Percentiles rank a stretch among this genome's conserved stretches.
Evolutionary conservation across 2,888 invertebrate genomes (phyloP).

Genomic region (Drosophila neutralis): DNA sequence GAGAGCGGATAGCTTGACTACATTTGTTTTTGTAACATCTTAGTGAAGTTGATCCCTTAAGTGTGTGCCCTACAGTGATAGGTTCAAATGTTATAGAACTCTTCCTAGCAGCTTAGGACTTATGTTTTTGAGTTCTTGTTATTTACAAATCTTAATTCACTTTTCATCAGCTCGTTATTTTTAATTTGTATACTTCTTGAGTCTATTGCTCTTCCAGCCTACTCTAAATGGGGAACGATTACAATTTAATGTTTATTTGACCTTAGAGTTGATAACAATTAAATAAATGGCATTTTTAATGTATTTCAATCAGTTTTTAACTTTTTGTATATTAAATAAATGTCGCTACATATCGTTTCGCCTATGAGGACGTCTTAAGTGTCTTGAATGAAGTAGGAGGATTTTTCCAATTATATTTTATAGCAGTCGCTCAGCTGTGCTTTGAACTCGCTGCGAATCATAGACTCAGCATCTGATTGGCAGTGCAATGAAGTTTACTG

Average conservation of each 20-base stretch:
- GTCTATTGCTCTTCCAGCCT: neutral
- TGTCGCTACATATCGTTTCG: neutral
- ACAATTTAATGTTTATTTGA: neutral
- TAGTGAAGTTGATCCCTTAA: neutral
- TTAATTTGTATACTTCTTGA: neutral
- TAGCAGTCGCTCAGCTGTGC: neutral
- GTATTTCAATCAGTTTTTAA: neutral
- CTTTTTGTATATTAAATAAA: neutral
- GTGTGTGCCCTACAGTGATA: neutral
- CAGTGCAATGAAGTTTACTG: constrained; percentile 44
- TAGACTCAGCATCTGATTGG: constrained; percentile 16
- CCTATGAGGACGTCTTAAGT: neutral
- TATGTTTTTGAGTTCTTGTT: neutral
- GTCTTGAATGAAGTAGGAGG: neutral
- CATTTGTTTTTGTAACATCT: neutral
- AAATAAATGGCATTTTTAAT: neutral
- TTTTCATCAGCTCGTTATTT: neutral
- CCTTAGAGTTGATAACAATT: neutral
- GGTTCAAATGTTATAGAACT: neutral
- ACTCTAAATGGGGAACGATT: neutral
- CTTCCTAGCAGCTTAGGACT: neutral
- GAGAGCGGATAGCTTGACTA: neutral
- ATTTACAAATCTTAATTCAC: neutral
- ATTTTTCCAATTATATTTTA: neutral
- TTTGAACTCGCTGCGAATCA: neutral